A percentile compares a stretch with the other conserved stretches of the same genome.
Conservation (phyloP, 2,113 vertebrate genomes). For the Mormyrus iriodes region DNA sequence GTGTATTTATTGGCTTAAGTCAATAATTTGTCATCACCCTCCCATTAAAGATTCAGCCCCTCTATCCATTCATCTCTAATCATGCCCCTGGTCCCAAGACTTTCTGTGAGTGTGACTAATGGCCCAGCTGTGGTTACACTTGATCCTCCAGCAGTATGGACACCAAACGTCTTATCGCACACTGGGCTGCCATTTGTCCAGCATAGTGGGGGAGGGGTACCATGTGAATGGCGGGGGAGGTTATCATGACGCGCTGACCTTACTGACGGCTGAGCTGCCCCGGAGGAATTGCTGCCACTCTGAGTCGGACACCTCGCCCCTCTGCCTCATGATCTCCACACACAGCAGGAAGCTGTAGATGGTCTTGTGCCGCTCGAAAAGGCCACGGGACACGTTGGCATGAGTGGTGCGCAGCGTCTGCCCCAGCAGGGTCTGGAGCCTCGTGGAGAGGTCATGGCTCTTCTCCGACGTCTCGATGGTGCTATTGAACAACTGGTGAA, state of each 20-base stretch:
- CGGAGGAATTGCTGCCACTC: constrained; percentile 70
- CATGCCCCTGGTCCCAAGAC: background rate
- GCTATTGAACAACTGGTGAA: constrained; percentile 66
- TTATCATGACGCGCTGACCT: constrained; percentile 51
- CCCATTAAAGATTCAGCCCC: too few species aligned
- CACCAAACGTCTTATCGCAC: background rate
- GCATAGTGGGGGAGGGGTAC: background rate
- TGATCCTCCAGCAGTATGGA: background rate
- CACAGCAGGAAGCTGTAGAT: constrained; percentile 75
- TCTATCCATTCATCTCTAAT: background rate
- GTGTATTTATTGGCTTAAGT: too few species aligned
- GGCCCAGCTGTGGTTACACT: background rate
- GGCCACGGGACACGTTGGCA: constrained; percentile 60
- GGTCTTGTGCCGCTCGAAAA: constrained; percentile 70
- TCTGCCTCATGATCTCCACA: constrained; percentile 63
- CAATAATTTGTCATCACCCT: too few species aligned
- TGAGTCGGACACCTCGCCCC: constrained; percentile 49
- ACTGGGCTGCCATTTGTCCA: background rate
- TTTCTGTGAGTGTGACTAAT: background rate
- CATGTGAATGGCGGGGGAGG: background rate
- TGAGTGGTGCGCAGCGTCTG: constrained; percentile 61
- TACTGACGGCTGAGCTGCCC: constrained; percentile 53
- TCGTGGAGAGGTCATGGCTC: constrained; percentile 49
- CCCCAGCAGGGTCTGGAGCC: constrained; percentile 56
- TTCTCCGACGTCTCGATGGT: constrained; percentile 62